These are phyloP conservation scores for Corythornis cristatus DNA, from an alignment of 2,113 vertebrate species.

Conservation along the genomic window DNA sequence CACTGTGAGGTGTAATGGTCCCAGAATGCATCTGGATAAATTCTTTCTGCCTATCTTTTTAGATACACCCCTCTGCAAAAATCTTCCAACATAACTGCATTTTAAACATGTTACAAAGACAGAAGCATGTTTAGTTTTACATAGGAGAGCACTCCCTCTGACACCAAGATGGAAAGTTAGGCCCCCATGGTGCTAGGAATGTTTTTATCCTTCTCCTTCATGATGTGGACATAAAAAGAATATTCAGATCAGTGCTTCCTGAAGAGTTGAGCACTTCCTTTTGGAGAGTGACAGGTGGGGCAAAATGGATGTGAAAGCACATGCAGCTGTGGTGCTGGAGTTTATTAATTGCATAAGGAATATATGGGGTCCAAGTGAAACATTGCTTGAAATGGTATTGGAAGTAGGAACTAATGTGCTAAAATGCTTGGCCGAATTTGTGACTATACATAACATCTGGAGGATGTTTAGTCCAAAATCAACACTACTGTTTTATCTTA, in stretches of 20 bases:
- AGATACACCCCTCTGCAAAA: background rate
- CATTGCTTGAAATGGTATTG: background rate
- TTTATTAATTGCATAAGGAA: background rate
- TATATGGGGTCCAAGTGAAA: background rate
- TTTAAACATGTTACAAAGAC: background rate
- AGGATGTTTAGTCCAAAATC: background rate
- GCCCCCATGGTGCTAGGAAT: background rate
- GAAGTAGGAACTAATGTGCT: background rate
- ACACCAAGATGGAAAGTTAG: background rate
- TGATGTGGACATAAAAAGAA: background rate
- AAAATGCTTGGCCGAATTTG: background rate
- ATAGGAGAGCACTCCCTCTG: background rate
- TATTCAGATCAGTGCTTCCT: background rate
- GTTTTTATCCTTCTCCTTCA: background rate
- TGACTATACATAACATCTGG: background rate
- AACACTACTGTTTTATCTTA: background rate
- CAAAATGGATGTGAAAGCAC: background rate
- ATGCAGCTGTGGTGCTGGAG: accelerated
- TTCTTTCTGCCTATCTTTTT: background rate
- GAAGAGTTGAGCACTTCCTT: background rate
- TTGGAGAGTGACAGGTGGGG: background rate
- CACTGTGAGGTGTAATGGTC: background rate
- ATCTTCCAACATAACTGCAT: background rate
- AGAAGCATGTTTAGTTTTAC: background rate
- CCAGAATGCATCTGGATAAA: background rate